Evolutionary conservation across 2,888 invertebrate species (phyloP).

Genomic region (Torymus auratus): DNA sequence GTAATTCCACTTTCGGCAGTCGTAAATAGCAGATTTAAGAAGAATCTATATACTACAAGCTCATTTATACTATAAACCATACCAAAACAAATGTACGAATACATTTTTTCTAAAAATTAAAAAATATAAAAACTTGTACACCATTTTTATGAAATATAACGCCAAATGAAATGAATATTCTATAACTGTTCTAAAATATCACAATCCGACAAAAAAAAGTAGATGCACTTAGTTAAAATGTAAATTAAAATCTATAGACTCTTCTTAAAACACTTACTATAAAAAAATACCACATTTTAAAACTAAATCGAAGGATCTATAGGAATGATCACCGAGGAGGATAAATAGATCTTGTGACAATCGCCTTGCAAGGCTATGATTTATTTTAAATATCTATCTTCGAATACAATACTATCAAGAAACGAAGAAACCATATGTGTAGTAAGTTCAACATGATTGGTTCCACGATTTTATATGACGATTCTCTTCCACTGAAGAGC

Average conservation of each 20-base stretch:
- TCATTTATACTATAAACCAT: too few species aligned
- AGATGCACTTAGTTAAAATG: constrained; percentile 13
- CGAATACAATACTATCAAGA: constrained; percentile 56
- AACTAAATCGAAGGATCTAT: constrained; percentile 24
- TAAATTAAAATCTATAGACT: constrained; percentile 15
- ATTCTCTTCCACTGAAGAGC: constrained; percentile 23
- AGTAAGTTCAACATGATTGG: constrained; percentile 44
- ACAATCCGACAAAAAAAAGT: constrained; percentile 10
- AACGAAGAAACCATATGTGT: constrained; percentile 47
- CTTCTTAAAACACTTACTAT: constrained; percentile 29
- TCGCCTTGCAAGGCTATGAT: constrained; percentile 53
- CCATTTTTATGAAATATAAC: too few species aligned
- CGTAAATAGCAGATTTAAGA: constrained; percentile 21
- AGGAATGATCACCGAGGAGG: constrained; percentile 45
- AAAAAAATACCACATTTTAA: constrained; percentile 26
- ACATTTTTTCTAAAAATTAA: neutral
- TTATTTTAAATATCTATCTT: constrained; percentile 57
- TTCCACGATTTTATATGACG: constrained; percentile 44
- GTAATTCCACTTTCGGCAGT: constrained; percentile 33
- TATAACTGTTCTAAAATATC: too few species aligned
- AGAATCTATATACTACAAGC: constrained; percentile 39
- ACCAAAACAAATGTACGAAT: neutral
- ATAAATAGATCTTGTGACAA: constrained; percentile 49
- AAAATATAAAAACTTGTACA: too few species aligned
- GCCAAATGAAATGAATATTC: too few species aligned